A percentile compares a stretch with the other conserved stretches of the same genome.
Conservation (phyloP, 2,113 vertebrate species). For the Sterrhoptilus dennistouni region DNA sequence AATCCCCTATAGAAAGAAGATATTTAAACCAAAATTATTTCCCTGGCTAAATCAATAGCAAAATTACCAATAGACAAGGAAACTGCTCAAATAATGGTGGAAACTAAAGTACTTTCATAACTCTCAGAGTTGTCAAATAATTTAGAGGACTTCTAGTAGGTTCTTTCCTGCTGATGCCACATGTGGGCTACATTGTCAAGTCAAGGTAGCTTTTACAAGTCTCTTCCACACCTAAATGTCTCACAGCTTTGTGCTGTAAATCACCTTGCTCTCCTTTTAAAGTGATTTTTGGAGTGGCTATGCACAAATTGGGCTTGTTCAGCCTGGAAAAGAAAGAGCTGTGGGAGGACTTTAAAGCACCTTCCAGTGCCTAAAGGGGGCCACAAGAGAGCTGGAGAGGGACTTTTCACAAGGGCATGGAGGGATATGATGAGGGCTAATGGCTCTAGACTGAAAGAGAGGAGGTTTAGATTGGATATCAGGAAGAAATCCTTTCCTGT, state of each 20-base stretch:
- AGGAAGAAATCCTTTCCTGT: too few species aligned
- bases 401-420: background rate
- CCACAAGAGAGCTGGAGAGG: background rate
- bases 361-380: background rate
- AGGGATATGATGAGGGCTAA: background rate
- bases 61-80: background rate
- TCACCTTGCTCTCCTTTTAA: too few species aligned
- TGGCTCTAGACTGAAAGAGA: background rate
- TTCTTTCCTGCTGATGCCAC: background rate
- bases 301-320: background rate
- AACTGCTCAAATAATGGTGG: background rate
- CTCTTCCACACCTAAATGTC: background rate
- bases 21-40: slow-evolving; percentile 8
- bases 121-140: background rate
- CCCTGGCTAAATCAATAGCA: background rate
- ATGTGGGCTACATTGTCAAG: background rate
- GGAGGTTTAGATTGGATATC: too few species aligned
- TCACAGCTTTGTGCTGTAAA: background rate
- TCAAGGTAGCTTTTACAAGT: background rate
- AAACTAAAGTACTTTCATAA: background rate
- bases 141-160: background rate
- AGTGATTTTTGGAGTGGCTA: background rate
- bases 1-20: background rate
- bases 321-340: background rate
- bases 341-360: background rate